Evolutionary conservation across 2,888 invertebrate species (phyloP), one percentile per base, ranked within the genome.

Genomic region (Xestia xanthographa): DNA sequence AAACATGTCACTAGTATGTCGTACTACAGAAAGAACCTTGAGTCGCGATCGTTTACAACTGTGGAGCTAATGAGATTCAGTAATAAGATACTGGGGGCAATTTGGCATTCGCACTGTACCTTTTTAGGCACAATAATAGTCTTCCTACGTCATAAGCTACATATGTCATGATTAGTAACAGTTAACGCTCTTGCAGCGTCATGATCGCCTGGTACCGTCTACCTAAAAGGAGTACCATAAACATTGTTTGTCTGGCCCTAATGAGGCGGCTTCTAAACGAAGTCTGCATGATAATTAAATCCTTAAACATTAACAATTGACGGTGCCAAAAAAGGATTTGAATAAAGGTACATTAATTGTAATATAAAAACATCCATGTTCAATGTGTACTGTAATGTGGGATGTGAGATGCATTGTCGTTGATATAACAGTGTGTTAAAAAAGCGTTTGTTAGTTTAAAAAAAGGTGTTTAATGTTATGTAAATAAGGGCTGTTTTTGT

Each of bases 311-410:
- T 78, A 80, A 79, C 80, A 82, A 87, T 84, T 83, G 79, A 79
- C 66, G 75, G 86, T 89, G 88, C 86, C 82, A 80, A 77, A 87
- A 89, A 84, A 81, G 75, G 67, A 72, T 65, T 81, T 77, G 68
- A 77, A 82, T 72, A 79, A 72, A 80, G 29, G 84, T 82, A 79
- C 83, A 82, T 80, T 48, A 45, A 45, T 87, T 82, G 77, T 85
- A 82, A 83, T 83, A 88, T 72, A 89, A 83, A 89, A 91, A 92
- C 87, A 92, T 90, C 87, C 87, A 91, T 93, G 94, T 95, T 93
- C 88, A 94, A 95, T 94, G 95, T 95, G 95, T 95, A 94, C 94
- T 95, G 95, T 94, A 94, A 92, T 92, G 94, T 95, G 92, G 92
- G 89, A 93, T 92, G 94, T 94, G 93, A 92, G 88, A 94, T 94